Evolutionary conservation across 2,888 invertebrate genomes (phyloP).

Genomic region (Ctenicera cuprea): DNA sequence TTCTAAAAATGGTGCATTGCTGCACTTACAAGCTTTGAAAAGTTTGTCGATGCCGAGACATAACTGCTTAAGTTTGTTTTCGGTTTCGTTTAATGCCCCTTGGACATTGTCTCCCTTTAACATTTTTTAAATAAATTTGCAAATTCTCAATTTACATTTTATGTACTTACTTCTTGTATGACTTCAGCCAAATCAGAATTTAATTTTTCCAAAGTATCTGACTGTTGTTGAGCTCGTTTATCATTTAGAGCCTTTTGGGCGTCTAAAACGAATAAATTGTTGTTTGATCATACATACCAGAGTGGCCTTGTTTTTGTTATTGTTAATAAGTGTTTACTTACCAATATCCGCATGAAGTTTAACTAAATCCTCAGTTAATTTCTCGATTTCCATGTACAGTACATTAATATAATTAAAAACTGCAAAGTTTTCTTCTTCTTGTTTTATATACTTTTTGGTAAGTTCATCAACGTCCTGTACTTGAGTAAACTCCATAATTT

Average conservation of each 20-base stretch:
- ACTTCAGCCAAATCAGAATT: slow-evolving; percentile 74
- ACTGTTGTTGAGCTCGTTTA: slow-evolving; percentile 76
- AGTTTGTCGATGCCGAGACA: slow-evolving; percentile 74
- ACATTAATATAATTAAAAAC: slow-evolving; percentile 94
- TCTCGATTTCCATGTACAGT: slow-evolving; percentile 88
- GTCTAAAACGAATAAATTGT: slow-evolving; percentile 68
- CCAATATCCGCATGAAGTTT: slow-evolving; percentile 71
- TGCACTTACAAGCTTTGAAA: slow-evolving; percentile 80
- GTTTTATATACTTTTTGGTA: slow-evolving; percentile 84
- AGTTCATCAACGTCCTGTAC: slow-evolving; percentile 82
- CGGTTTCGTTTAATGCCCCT: slow-evolving; percentile 66
- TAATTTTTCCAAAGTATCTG: slow-evolving; percentile 76
- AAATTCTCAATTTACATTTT: not conserved
- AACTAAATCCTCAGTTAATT: slow-evolving; percentile 81
- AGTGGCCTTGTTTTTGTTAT: no score
- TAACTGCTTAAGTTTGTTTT: slow-evolving; percentile 62
- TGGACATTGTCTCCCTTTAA: slow-evolving; percentile 65
- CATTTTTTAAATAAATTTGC: slow-evolving; percentile 1
- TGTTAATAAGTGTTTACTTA: no score
- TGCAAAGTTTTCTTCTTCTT: slow-evolving; percentile 94
- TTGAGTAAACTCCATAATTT: slow-evolving; percentile 81
- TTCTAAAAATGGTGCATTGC: slow-evolving; percentile 78
- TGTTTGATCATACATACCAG: not conserved
- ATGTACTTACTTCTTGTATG: slow-evolving; percentile 68
- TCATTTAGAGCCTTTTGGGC: slow-evolving; percentile 77